These are phyloP conservation scores for Meandrusa payeni DNA, from an alignment of 2,888 invertebrate genomes.

Conservation along the genomic window DNA sequence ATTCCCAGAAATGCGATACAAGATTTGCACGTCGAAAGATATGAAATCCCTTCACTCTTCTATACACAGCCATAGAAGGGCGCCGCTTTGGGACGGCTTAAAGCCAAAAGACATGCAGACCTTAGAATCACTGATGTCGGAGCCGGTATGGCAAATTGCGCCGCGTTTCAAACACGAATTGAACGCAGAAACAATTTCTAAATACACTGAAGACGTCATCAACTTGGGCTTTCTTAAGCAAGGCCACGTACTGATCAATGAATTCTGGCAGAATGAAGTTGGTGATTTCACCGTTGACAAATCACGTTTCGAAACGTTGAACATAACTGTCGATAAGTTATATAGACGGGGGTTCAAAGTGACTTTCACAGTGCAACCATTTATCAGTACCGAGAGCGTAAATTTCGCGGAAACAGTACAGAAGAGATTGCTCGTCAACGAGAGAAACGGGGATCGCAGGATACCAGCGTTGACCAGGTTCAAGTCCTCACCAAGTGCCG, in stretches of 20 bases:
- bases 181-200: slow-evolving; percentile 86
- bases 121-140: slow-evolving; percentile 87
- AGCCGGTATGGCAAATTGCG: slow-evolving; percentile 94
- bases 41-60: slow-evolving; percentile 89
- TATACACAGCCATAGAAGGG: slow-evolving; percentile 84
- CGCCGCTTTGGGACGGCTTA: slow-evolving; percentile 90
- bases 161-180: slow-evolving; percentile 83
- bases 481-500: slow-evolving; percentile 89
- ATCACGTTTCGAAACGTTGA: slow-evolving; percentile 87
- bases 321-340: slow-evolving; percentile 89
- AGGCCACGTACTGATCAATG: slow-evolving; percentile 89
- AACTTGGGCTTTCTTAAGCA: slow-evolving; percentile 87
- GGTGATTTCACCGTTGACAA: slow-evolving; percentile 93
- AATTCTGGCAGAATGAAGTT: slow-evolving; percentile 91
- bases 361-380: slow-evolving; percentile 94
- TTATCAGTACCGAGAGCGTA: slow-evolving; percentile 91
- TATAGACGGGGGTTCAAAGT: slow-evolving; percentile 92
- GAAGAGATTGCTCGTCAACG: slow-evolving; percentile 88
- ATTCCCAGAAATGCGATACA: slow-evolving; percentile 89
- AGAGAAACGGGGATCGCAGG: slow-evolving; percentile 87
- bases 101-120: slow-evolving; percentile 88
- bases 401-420: slow-evolving; percentile 91
- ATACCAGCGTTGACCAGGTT: slow-evolving; percentile 92
- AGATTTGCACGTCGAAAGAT: slow-evolving; percentile 90
- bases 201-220: slow-evolving; percentile 92